A percentile compares a stretch with the other conserved stretches of the same genome.
These are phyloP conservation scores for Eolophus roseicapilla DNA, from an alignment of 2,113 vertebrate genomes.

Conservation along the genomic window DNA sequence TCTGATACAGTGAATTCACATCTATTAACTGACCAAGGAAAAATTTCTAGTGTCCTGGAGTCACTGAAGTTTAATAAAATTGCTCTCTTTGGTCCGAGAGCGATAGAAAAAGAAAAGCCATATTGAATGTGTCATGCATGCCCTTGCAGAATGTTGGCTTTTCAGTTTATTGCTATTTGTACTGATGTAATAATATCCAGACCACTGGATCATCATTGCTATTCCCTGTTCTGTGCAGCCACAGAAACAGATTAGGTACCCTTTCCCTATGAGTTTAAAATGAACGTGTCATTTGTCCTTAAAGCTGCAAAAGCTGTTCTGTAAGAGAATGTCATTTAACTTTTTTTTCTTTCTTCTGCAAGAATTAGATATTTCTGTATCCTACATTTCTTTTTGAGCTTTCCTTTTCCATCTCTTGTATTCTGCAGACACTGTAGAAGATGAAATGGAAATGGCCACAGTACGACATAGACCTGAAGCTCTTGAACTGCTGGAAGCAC, in stretches of 20 bases:
- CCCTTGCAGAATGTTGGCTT: neutral
- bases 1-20: neutral
- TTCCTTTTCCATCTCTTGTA: slow-evolving; percentile 35
- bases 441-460: slow-evolving; percentile 95
- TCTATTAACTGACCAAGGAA: neutral
- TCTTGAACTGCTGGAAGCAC: slow-evolving; percentile 92
- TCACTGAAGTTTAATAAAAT: neutral
- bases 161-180: neutral
- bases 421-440: slow-evolving; percentile 93
- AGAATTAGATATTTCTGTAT: neutral
- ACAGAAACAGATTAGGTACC: neutral
- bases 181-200: neutral
- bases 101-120: neutral
- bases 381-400: neutral
- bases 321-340: neutral
- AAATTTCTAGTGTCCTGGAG: neutral
- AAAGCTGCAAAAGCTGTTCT: neutral
- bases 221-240: neutral
- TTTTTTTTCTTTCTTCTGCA: neutral
- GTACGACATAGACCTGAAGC: slow-evolving; percentile 96
- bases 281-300: neutral
- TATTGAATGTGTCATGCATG: neutral
- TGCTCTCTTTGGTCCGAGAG: neutral
- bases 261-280: neutral
- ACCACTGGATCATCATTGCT: neutral